Evolutionary conservation across 1,140 invertebrate genomes (phyloP).

Genomic region (Carcinoscorpius rotundicauda): DNA sequence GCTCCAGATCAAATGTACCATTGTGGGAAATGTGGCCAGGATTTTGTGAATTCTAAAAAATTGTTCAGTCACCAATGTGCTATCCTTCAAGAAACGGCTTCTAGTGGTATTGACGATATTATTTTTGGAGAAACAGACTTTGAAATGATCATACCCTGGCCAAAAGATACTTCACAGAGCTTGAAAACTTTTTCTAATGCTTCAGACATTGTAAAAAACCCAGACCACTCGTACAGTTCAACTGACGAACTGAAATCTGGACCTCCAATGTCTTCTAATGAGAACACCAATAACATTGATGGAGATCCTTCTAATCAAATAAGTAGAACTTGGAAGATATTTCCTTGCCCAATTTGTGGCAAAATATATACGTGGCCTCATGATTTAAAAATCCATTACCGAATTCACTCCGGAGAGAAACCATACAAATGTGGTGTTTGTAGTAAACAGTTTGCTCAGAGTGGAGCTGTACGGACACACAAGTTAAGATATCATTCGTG

Average conservation of each 20-base stretch:
- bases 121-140: neutral
- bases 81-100: neutral
- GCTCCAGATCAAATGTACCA: neutral
- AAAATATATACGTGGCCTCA: conserved; percentile 15
- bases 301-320: neutral
- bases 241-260: neutral
- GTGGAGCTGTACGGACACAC: conserved; percentile 18
- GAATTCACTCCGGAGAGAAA: conserved; percentile 25
- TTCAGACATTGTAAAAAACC: neutral
- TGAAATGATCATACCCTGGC: neutral
- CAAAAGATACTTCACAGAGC: neutral
- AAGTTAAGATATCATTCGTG: conserved; percentile 11
- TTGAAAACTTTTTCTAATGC: neutral
- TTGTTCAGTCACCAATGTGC: neutral
- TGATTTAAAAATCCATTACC: conserved; percentile 16
- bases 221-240: neutral
- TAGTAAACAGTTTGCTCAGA: conserved; percentile 24
- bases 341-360: conserved; percentile 8
- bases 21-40: neutral
- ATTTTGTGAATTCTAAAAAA: neutral
- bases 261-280: neutral
- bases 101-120: neutral
- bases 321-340: conserved; percentile 1
- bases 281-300: neutral
- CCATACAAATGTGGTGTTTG: conserved; percentile 25